Evolutionary conservation across 2,888 invertebrate species (phyloP).

Genomic region (Polyommatus icarus): DNA sequence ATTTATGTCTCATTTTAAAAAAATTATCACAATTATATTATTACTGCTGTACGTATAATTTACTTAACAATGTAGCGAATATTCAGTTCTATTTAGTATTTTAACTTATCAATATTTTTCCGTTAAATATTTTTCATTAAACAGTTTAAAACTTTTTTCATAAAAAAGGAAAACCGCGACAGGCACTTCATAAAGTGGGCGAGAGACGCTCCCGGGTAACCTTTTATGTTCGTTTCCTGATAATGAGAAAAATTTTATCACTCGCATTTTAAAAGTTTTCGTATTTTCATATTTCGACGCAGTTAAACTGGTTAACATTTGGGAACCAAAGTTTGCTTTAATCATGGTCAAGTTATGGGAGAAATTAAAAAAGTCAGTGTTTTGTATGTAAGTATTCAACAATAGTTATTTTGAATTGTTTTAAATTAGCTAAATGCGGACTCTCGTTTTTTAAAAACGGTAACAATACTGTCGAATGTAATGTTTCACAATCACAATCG

Average conservation of each 20-base stretch:
- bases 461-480: too few species aligned
- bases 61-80: background rate
- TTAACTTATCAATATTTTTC: background rate
- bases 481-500: too few species aligned
- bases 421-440: too few species aligned
- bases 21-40: too few species aligned
- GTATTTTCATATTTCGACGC: background rate
- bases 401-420: too few species aligned
- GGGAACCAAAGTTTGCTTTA: background rate
- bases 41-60: too few species aligned
- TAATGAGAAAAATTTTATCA: background rate
- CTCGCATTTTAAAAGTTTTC: conserved; percentile 5
- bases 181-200: conserved; percentile 20
- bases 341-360: background rate
- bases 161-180: conserved; percentile 18
- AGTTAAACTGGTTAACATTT: background rate
- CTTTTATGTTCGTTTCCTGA: conserved; percentile 17
- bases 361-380: too few species aligned
- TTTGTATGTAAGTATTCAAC: too few species aligned
- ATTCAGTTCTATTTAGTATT: background rate
- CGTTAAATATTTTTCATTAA: background rate
- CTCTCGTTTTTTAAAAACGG: too few species aligned
- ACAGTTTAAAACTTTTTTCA: conserved; percentile 22
- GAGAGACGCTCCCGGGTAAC: background rate
- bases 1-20: too few species aligned